Percentiles rank a stretch among this genome's conserved stretches.
These are phyloP conservation scores for Cyprinodon variegatus DNA, from an alignment of 2,113 vertebrate species.

Conservation along the genomic window DNA sequence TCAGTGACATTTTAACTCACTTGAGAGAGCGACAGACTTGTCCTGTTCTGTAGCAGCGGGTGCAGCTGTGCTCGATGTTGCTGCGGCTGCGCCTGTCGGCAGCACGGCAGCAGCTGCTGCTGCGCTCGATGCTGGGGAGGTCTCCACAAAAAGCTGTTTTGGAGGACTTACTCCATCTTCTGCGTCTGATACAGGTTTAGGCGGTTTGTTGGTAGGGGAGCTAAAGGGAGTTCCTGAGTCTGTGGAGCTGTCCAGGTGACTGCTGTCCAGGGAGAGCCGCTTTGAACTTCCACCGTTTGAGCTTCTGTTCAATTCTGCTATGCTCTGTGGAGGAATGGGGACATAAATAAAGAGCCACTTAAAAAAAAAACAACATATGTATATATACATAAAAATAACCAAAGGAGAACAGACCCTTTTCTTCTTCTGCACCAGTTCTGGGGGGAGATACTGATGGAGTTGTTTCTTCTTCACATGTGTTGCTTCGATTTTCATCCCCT, in stretches of 20 bases:
- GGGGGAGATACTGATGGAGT: conserved; percentile 92
- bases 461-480: conserved; percentile 95
- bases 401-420: conserved; percentile 84
- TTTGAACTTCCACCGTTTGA: conserved; percentile 83
- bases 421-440: conserved; percentile 90
- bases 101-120: conserved; percentile 54
- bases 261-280: conserved; percentile 85
- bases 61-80: conserved; percentile 38
- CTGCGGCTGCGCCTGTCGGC: conserved; percentile 53
- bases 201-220: conserved; percentile 78
- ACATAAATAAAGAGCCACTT: not conserved
- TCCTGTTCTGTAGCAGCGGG: conserved; percentile 71
- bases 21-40: conserved; percentile 83
- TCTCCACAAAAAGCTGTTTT: conserved; percentile 77
- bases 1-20: conserved; percentile 74
- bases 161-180: conserved; percentile 76
- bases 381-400: fast-evolving
- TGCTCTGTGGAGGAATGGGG: conserved; percentile 72
- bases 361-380: not conserved
- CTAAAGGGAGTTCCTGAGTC: conserved; percentile 83
- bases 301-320: conserved; percentile 84
- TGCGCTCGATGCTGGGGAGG: conserved; percentile 45
- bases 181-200: conserved; percentile 75
- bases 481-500: conserved; percentile 97
- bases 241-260: conserved; percentile 83